Base-by-base conservation (phyloP, 2,797 vertebrate species). In the Silurus lanzhouensis region DNA sequence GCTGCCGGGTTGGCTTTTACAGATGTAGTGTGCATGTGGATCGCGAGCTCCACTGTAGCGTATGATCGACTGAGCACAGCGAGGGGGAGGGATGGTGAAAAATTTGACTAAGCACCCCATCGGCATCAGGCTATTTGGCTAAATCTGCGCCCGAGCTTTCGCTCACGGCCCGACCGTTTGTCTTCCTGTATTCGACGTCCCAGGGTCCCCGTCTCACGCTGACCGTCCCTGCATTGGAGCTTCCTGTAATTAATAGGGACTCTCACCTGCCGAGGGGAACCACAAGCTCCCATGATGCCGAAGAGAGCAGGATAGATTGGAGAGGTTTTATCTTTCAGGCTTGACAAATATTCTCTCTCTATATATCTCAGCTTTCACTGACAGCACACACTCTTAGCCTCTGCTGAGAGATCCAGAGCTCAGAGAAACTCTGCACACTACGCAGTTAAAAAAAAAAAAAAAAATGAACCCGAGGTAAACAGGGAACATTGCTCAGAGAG, bases 161-260 rank as follows among this genome's bases (percentile, higher is more conserved):
- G 91, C 90, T 93, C 91, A 92, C 87, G 89, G 91, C 83, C 87
- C 84, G 86, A 85, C 89, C 91, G 92, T 94, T 93, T 84, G 91
- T 93, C 92, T 93, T 90, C 84, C 91, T 88, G 82, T 89, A 90
- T 92, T 91, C 91, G 89, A 93, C 91, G 58, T 93, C 90, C 89
- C 92, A 88, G 91, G 92, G 90, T 93, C 90, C 38, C 92, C 89
- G 81, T 89, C 90, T 92, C 91, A 90, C 89, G 91, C 91, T 92
- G 89, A 90, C 91, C 90, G 87, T 88, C 87, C 14, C 89, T 84
- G 89, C 84, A 71, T 92, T 91, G 92, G 89, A 72, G 87, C 92
- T 93, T 92, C 91, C 91, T 92, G 93, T 94, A 94, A 95, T 94
- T 94, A 94, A 94, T 94, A 93, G 93, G 92, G 90, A 91, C 90